Evolutionary conservation across 2,797 vertebrate species (phyloP), one percentile per base, ranked within the genome.

Genomic region (Rhyacichthys aspro): DNA sequence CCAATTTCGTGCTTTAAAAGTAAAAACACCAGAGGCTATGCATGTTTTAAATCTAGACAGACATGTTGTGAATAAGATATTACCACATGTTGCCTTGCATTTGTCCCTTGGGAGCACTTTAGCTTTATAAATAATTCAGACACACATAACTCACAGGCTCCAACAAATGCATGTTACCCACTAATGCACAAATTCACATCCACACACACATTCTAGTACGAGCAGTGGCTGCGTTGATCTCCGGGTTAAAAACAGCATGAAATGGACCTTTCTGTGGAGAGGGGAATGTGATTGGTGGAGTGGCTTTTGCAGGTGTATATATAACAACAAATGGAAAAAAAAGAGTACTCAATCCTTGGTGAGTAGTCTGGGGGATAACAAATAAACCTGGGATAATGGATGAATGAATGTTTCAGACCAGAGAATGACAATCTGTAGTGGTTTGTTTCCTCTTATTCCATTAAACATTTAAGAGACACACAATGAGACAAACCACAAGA

Each of bases 81-180:
- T 78, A 78, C 52, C 38, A 10, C 49, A 32, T 63, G 72, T 82
- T 82, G 70, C 63, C 49, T 71, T 75, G 55, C 72, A 54, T 75
- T 72, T 67, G 47, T 82, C 89, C 76, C 83, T 64, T 67, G 71
- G 80, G 89, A 84, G 76, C 85, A 74, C 82, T 90, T 90, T 67
- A 74, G 73, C 54, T 59, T 86, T 63, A 82, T 89, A 68, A 86
- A 89, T 90, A 78, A 88, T 90, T 88, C 77, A 87, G 71, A 50
- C 47, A 49, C 59, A 39, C 64, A 67, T 67, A 74, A 78, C 67
- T 67, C 76, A 70, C 61, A 64, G 59, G 62, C 73, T 59, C 64
- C 58, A 66, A 41, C 49, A 59, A 56, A 82, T 54, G 65, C 71
- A 63, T 11, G 11, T 59, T 50, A 55, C 50, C 32, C 53, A 63